Percentiles rank a stretch among this genome's conserved stretches.
phyloP scores from a whole-genome alignment of 2,888 invertebrate species.

The Scaptomyza cyrtandrae region DNA sequence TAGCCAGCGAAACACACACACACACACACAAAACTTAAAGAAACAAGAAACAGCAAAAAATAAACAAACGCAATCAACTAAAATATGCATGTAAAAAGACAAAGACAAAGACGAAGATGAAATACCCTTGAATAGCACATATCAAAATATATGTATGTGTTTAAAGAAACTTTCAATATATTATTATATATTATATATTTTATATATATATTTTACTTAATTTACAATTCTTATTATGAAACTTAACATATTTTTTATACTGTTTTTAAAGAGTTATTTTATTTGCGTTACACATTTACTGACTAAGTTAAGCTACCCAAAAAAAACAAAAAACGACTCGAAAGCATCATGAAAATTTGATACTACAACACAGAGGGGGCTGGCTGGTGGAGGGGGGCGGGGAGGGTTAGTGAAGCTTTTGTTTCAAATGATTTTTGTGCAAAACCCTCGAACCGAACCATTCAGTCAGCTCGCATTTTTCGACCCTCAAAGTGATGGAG shows the following conservation, averaged over 20 bases:
- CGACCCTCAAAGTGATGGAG: slow-evolving; percentile 6
- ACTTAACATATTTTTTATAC: no score
- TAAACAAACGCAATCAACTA: slow-evolving; percentile 6
- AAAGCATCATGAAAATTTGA: slow-evolving; percentile 47
- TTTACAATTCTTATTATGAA: no score
- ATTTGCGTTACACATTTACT: not conserved
- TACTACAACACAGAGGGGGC: slow-evolving; percentile 12
- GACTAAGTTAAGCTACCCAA: no score
- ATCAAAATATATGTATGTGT: no score
- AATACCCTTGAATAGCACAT: not conserved
- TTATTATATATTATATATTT: no score
- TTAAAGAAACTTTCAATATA: no score
- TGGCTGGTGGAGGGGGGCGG: not conserved
- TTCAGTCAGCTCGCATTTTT: slow-evolving; percentile 10
- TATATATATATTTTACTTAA: no score
- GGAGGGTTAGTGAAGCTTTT: slow-evolving; percentile 8
- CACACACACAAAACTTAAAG: slow-evolving; percentile 10
- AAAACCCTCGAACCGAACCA: slow-evolving; percentile 7
- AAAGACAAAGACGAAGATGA: not conserved
- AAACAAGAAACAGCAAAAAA: slow-evolving; percentile 1
- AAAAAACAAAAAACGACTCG: slow-evolving; percentile 7
- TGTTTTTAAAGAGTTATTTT: no score
- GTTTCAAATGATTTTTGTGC: slow-evolving; percentile 22
- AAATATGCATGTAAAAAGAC: not conserved
- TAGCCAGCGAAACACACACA: slow-evolving; percentile 29